Conservation (phyloP, 2,888 invertebrate species). For the Acronicta psi region DNA sequence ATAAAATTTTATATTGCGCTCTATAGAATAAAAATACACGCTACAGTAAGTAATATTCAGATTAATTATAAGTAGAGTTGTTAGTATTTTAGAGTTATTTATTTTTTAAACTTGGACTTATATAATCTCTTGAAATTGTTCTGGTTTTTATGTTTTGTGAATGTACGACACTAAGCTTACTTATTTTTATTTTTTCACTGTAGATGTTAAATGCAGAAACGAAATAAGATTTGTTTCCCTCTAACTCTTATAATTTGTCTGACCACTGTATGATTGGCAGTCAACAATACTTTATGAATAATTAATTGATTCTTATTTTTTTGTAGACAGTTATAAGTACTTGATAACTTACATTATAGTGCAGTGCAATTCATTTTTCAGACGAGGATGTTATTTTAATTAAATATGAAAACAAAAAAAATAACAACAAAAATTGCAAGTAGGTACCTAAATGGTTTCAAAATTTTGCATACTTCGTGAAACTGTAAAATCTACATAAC, state of each 20-base stretch:
- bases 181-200: too few relatives aligned
- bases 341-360: too few relatives aligned
- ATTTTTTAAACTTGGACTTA: conserved; percentile 32
- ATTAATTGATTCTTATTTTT: too few relatives aligned
- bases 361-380: too few relatives aligned
- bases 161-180: background rate
- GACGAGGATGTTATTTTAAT: too few relatives aligned
- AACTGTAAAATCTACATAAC: too few relatives aligned
- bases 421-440: too few relatives aligned
- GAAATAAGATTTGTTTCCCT: conserved; percentile 35
- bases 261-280: conserved; percentile 23
- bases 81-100: background rate
- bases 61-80: background rate
- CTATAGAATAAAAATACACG: conserved; percentile 9
- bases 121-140: conserved; percentile 54
- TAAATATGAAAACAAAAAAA: too few relatives aligned
- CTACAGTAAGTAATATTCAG: conserved; percentile 29
- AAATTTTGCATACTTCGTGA: too few relatives aligned
- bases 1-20: background rate
- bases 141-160: conserved; percentile 13
- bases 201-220: background rate
- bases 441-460: too few relatives aligned
- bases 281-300: too few relatives aligned
- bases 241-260: conserved; percentile 38
- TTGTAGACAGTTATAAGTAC: too few relatives aligned